Evolutionary conservation across 2,113 vertebrate genomes (phyloP).

Genomic region (Eudyptes chrysolophus): DNA sequence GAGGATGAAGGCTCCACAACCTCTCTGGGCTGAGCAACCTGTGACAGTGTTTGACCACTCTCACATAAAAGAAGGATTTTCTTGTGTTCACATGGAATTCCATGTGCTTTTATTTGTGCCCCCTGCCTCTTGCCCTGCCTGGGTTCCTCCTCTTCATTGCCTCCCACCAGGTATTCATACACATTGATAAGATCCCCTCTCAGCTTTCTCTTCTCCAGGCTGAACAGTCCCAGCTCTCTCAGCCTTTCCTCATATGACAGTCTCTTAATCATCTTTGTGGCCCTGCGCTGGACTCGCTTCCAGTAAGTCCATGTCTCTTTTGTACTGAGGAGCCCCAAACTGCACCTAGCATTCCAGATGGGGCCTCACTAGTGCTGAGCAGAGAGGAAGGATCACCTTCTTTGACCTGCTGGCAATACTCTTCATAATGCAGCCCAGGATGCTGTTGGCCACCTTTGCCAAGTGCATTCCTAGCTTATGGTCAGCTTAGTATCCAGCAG

Average conservation of each 20-base stretch:
- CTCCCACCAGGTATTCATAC: neutral
- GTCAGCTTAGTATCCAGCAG: neutral
- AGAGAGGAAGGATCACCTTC: neutral
- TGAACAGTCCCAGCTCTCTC: neutral
- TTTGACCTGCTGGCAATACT: neutral
- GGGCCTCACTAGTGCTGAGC: neutral
- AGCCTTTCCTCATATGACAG: neutral
- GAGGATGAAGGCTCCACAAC: neutral
- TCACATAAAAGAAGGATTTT: neutral
- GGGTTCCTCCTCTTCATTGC: neutral
- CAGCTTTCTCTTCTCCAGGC: neutral
- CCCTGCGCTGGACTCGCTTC: neutral
- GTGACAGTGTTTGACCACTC: neutral
- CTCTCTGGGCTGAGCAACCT: neutral
- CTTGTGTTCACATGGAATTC: neutral
- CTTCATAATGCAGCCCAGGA: neutral
- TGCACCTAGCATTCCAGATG: neutral
- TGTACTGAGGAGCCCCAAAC: neutral
- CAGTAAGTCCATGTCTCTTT: neutral
- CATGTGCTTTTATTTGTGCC: neutral
- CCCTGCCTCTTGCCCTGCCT: neutral
- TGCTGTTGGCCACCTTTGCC: neutral
- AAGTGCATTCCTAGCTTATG: neutral
- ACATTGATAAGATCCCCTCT: neutral
- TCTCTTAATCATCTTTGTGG: neutral